Evolutionary conservation across 2,797 vertebrate species (phyloP).

Genomic region (Propithecus deckenii): DNA sequence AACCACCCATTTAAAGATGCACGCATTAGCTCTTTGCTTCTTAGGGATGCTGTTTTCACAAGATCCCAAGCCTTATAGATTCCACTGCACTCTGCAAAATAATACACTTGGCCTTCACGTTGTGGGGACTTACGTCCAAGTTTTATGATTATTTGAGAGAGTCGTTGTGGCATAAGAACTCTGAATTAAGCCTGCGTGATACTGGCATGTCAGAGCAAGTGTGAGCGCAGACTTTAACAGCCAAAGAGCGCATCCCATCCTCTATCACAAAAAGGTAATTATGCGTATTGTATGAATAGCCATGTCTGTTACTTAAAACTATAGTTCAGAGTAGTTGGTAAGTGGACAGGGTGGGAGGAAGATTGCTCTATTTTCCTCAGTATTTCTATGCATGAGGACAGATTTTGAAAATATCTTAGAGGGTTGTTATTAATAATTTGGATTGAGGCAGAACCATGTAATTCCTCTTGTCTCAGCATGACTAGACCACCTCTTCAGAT

Average conservation of each 20-base stretch:
- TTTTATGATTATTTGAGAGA: constrained; percentile 59
- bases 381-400: neutral
- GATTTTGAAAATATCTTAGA: constrained; percentile 41
- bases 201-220: constrained; percentile 46
- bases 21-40: neutral
- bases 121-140: neutral
- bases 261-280: constrained; percentile 15
- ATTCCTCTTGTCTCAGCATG: constrained; percentile 65
- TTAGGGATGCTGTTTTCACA: neutral
- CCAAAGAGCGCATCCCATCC: constrained; percentile 7
- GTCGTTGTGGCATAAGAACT: neutral
- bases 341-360: neutral
- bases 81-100: neutral
- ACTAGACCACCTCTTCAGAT: constrained; percentile 75
- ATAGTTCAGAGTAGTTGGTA: constrained; percentile 45
- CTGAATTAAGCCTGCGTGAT: constrained; percentile 33
- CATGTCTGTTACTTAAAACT: neutral
- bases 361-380: constrained; percentile 35
- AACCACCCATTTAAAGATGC: neutral
- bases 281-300: neutral
- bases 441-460: constrained; percentile 26
- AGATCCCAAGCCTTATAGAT: neutral
- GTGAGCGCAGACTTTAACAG: neutral
- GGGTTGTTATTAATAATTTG: constrained; percentile 54
- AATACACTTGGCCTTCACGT: neutral